Evolutionary conservation across 2,113 vertebrate species (phyloP).

Genomic region (Cnemophilus loriae): DNA sequence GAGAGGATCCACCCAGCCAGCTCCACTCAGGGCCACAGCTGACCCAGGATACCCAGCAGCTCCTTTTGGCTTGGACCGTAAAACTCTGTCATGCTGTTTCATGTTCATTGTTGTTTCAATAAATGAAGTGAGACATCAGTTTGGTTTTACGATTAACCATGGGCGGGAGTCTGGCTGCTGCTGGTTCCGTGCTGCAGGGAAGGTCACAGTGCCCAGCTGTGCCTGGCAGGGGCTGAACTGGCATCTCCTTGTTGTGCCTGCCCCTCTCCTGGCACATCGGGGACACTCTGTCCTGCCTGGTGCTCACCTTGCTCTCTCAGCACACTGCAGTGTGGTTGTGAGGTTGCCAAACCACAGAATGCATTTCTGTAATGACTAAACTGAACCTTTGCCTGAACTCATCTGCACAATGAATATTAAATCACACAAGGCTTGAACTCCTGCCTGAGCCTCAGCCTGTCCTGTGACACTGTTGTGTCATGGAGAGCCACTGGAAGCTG

Average conservation of each 20-base stretch:
- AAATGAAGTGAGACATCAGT: not conserved
- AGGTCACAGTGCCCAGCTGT: not conserved
- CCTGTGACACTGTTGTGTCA: not conserved
- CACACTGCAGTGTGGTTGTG: rapidly evolving
- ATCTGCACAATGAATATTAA: not conserved
- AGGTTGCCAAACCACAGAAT: not conserved
- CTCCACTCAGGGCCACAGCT: not conserved
- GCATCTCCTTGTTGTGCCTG: not conserved
- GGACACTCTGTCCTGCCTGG: not conserved
- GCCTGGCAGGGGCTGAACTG: not conserved
- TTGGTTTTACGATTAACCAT: not conserved
- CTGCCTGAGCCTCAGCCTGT: not conserved
- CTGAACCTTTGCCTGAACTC: not conserved
- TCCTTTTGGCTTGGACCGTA: not conserved
- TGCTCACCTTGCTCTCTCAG: not conserved
- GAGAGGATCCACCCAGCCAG: not conserved
- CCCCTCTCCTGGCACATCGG: not conserved
- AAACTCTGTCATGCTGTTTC: not conserved
- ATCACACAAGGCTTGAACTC: not conserved
- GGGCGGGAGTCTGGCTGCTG: not conserved
- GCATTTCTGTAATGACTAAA: not conserved
- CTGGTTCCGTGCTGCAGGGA: not conserved
- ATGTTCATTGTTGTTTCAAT: not conserved
- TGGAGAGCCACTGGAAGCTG: not conserved
- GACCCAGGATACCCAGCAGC: not conserved